Conservation (phyloP, 2,797 vertebrate species). For the Saguinus oedipus region DNA sequence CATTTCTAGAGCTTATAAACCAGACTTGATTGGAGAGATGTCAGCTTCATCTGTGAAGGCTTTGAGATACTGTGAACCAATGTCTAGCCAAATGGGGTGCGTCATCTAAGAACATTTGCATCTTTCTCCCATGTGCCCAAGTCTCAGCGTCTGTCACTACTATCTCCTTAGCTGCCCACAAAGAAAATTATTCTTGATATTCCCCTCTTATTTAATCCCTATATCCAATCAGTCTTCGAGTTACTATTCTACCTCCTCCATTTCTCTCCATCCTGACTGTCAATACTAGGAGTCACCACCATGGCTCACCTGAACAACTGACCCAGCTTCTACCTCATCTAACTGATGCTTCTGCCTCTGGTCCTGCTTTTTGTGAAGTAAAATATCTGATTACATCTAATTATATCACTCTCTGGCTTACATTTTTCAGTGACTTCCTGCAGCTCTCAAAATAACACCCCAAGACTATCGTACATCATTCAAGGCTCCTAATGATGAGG, state of each 20-base stretch:
- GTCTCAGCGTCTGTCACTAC: neutral
- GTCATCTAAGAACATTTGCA: conserved; percentile 49
- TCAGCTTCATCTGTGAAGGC: neutral
- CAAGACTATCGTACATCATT: neutral
- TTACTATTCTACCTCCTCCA: neutral
- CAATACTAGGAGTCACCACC: neutral
- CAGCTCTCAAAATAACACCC: conserved; percentile 47
- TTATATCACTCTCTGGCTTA: neutral
- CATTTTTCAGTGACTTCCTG: conserved; percentile 47
- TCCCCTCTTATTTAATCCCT: neutral
- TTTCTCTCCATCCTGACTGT: neutral
- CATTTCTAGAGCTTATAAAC: neutral
- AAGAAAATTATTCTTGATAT: neutral
- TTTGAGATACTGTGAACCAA: neutral
- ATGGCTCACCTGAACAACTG: neutral
- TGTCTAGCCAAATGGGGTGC: neutral
- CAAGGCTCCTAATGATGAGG: neutral
- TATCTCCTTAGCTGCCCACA: conserved; percentile 61
- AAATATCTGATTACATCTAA: conserved; percentile 31
- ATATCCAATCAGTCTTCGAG: neutral
- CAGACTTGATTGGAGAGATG: neutral
- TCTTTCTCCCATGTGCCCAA: neutral
- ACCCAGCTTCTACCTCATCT: neutral
- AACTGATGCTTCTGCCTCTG: neutral
- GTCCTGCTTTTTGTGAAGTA: neutral